These are phyloP conservation scores for Lithophane socia DNA, from an alignment of 2,888 invertebrate species.

Conservation along the genomic window DNA sequence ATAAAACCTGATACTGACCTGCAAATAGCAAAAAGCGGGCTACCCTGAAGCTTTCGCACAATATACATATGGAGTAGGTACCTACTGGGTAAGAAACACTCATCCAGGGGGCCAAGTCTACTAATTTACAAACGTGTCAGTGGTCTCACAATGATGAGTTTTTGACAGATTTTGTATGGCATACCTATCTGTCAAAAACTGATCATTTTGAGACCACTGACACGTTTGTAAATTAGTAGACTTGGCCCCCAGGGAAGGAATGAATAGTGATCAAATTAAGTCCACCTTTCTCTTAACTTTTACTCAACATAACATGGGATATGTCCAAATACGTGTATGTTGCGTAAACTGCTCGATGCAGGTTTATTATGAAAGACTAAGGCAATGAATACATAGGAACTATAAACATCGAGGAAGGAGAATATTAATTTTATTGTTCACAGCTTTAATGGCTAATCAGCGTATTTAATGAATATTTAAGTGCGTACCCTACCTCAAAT, in stretches of 20 bases:
- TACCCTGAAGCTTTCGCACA: too few species aligned
- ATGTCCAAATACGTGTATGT: slow-evolving; percentile 27
- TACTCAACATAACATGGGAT: slow-evolving; percentile 31
- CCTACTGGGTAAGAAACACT: too few species aligned
- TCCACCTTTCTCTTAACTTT: slow-evolving; percentile 30
- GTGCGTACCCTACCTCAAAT: too few species aligned
- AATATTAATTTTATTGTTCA: slow-evolving; percentile 1
- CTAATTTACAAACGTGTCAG: too few species aligned
- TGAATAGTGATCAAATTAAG: neutral
- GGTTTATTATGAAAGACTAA: slow-evolving; percentile 30
- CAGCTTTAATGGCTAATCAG: neutral
- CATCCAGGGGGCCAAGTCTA: neutral
- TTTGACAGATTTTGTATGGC: too few species aligned
- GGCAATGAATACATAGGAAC: slow-evolving; percentile 19
- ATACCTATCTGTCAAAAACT: too few species aligned
- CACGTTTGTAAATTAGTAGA: too few species aligned
- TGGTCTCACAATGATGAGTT: too few species aligned
- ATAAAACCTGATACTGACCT: too few species aligned
- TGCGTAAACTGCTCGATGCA: slow-evolving; percentile 1
- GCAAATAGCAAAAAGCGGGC: too few species aligned
- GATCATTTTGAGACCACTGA: too few species aligned
- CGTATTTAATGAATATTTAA: slow-evolving; percentile 1
- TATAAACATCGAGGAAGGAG: slow-evolving; percentile 3
- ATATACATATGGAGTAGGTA: too few species aligned
- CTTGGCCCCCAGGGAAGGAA: neutral